Conservation (phyloP, 2,888 invertebrate genomes). For the Tenthredo amoena region DNA sequence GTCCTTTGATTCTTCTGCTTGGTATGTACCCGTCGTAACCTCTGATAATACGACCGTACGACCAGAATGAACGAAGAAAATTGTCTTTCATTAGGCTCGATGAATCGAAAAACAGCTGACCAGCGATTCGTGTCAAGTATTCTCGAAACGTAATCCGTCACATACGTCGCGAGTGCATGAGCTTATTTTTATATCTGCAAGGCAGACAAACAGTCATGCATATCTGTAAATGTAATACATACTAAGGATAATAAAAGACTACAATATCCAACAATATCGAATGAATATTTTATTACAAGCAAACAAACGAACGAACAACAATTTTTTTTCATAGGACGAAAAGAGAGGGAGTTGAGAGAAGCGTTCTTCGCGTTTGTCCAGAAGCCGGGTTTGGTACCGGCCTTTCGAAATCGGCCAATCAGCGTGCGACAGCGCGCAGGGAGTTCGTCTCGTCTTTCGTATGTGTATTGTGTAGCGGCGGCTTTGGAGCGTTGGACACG, state of each 20-base stretch:
- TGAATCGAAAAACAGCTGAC: slow-evolving; percentile 28
- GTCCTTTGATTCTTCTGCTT: background rate
- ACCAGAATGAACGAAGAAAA: background rate
- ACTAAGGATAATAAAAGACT: background rate
- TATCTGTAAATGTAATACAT: background rate
- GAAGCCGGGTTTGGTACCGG: background rate
- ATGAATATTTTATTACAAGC: background rate
- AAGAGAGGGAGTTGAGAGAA: background rate
- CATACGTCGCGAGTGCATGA: background rate
- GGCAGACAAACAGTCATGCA: background rate
- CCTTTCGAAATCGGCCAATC: slow-evolving; percentile 63
- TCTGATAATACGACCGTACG: background rate
- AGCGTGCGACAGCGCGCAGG: slow-evolving; percentile 67
- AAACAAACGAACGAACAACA: background rate
- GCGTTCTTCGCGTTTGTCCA: background rate
- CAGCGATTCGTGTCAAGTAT: background rate
- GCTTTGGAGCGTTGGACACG: slow-evolving; percentile 53
- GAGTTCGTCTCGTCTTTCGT: slow-evolving; percentile 56
- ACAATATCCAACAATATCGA: background rate
- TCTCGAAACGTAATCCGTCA: background rate
- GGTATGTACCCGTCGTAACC: background rate
- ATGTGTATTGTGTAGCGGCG: slow-evolving; percentile 6
- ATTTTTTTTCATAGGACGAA: background rate
- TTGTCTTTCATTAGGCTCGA: background rate
- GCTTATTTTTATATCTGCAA: background rate